phyloP scores from a whole-genome alignment of 2,797 vertebrate species.

The Hyperoplus lanceolatus region DNA sequence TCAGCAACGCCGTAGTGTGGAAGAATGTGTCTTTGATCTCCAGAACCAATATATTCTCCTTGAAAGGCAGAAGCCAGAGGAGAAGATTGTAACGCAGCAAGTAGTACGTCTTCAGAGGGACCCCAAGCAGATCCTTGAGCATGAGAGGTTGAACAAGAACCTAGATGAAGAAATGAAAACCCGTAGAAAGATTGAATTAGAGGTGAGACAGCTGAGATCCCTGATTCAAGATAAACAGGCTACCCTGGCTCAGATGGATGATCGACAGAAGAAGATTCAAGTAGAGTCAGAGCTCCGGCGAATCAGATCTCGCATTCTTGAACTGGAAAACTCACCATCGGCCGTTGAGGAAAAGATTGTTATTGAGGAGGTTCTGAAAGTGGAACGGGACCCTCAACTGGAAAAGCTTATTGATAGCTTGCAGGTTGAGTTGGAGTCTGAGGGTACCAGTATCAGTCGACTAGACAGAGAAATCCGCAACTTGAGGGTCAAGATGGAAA shows the following conservation, averaged over 20 bases:
- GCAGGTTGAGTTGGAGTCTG: conserved; percentile 85
- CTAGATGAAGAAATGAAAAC: conserved; percentile 89
- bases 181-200: conserved; percentile 89
- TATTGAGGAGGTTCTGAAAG: conserved; percentile 93
- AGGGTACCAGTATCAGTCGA: conserved; percentile 82
- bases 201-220: conserved; percentile 88
- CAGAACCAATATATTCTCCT: conserved; percentile 91
- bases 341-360: conserved; percentile 92
- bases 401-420: conserved; percentile 86
- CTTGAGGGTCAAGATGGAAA: conserved; percentile 87
- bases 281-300: conserved; percentile 92
- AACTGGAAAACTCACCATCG: conserved; percentile 87
- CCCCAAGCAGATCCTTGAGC: conserved; percentile 89
- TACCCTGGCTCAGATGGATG: conserved; percentile 86
- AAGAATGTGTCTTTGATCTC: conserved; percentile 91
- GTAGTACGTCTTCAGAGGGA: conserved; percentile 91
- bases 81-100: conserved; percentile 91
- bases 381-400: conserved; percentile 92
- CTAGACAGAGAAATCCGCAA: conserved; percentile 90
- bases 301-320: conserved; percentile 89
- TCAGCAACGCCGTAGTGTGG: conserved; percentile 87
- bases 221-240: conserved; percentile 88
- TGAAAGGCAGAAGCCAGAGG: conserved; percentile 92
- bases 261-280: conserved; percentile 90
- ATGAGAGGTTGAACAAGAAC: conserved; percentile 86